Conservation (phyloP, 1,140 invertebrate genomes). For the Trichoplusia ni region DNA sequence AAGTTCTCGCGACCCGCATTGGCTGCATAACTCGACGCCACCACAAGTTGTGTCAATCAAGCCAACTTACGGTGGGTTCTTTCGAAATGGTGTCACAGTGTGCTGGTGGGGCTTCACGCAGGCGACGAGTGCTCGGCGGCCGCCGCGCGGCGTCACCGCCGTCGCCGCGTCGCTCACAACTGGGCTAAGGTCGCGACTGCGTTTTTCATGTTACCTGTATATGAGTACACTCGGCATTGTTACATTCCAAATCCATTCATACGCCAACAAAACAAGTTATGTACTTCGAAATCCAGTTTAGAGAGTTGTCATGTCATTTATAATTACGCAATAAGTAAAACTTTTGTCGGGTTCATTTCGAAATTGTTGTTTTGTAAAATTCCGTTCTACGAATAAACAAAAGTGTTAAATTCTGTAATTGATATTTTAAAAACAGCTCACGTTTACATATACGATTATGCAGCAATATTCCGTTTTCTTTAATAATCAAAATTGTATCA, state of each 20-base stretch:
- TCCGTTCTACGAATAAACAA: background rate
- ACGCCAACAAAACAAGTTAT: conserved; percentile 16
- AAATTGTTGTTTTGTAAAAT: conserved; percentile 6
- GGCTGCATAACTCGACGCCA: conserved; percentile 26
- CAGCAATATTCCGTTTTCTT: too few relatives aligned
- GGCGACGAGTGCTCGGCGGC: conserved; percentile 32
- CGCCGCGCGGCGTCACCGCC: conserved; percentile 23
- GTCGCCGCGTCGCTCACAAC: conserved; percentile 46
- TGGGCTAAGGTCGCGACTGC: conserved; percentile 65
- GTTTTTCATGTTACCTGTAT: conserved; percentile 58
- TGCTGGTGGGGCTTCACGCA: conserved; percentile 46
- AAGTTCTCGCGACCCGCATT: conserved; percentile 12
- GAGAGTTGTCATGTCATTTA: conserved; percentile 8
- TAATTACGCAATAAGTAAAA: conserved; percentile 21
- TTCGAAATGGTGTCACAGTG: conserved; percentile 59
- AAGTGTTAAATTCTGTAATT: background rate
- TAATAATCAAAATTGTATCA: too few relatives aligned
- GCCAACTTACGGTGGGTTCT: conserved; percentile 41
- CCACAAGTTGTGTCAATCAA: conserved; percentile 36
- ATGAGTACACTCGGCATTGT: conserved; percentile 23
- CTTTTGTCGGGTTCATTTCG: background rate
- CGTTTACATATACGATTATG: too few relatives aligned
- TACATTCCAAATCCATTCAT: conserved; percentile 30
- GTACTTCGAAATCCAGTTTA: conserved; percentile 16
- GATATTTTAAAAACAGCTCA: background rate